Evolutionary conservation across 2,888 invertebrate species (phyloP).

Genomic region (Cantharis flavilabris): DNA sequence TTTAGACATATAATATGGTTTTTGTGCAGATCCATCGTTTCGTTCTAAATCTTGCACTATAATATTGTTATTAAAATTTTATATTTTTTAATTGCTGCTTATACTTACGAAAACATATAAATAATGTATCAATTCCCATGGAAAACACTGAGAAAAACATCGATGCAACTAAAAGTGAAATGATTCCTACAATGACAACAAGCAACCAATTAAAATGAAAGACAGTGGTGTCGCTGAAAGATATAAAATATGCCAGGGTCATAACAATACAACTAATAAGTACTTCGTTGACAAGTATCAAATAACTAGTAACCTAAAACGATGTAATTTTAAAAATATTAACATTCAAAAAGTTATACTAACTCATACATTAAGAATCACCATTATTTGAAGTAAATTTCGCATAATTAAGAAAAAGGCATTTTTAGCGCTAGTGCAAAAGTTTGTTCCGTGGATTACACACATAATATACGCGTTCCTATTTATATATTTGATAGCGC

Average conservation of each 20-base stretch:
- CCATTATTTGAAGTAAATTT: constrained; percentile 77
- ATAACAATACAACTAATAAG: constrained; percentile 81
- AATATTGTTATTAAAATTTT: not conserved
- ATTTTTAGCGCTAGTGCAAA: constrained; percentile 87
- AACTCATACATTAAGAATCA: constrained; percentile 72
- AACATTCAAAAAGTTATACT: no score
- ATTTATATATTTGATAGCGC: constrained; percentile 81
- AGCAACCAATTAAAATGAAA: constrained; percentile 83
- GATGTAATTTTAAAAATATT: not conserved
- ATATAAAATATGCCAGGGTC: constrained; percentile 74
- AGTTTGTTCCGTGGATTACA: constrained; percentile 91
- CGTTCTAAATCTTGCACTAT: constrained; percentile 93
- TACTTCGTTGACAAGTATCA: constrained; percentile 89
- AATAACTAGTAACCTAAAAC: constrained; percentile 77
- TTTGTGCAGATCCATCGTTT: constrained; percentile 88
- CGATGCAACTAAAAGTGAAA: constrained; percentile 83
- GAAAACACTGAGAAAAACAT: constrained; percentile 94
- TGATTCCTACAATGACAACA: constrained; percentile 78
- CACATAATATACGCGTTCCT: constrained; percentile 95
- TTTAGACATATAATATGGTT: constrained; percentile 94
- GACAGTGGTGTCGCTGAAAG: constrained; percentile 63
- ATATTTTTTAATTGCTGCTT: not conserved
- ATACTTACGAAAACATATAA: constrained; percentile 92
- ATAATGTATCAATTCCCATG: constrained; percentile 97
- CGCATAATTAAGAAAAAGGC: constrained; percentile 88